Conservation (phyloP, 2,888 invertebrate species). For the Ceratothoa steindachneri region DNA sequence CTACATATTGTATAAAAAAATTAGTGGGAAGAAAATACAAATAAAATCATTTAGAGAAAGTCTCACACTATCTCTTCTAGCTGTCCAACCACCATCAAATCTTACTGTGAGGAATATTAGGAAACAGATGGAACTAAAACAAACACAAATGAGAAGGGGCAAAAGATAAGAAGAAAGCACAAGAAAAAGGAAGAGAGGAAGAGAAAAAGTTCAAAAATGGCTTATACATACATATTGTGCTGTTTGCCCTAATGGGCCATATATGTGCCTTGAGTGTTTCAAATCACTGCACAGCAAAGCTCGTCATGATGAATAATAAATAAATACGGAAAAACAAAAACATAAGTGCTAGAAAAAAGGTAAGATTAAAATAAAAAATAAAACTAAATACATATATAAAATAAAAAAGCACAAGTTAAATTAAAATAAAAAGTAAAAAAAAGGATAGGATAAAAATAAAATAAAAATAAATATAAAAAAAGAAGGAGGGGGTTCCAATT, state of each 20-base stretch:
- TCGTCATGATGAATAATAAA: too few species aligned
- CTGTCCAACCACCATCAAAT: neutral
- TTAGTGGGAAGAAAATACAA: neutral
- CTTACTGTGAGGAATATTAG: neutral
- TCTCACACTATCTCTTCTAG: neutral
- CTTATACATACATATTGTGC: neutral
- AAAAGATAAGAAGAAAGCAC: neutral
- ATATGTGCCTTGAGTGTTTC: neutral
- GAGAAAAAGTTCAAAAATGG: neutral
- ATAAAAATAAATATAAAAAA: too few species aligned
- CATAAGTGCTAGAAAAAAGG: too few species aligned
- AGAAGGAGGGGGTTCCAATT: too few species aligned
- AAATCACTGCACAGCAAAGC: neutral
- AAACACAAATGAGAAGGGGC: neutral
- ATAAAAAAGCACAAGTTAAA: too few species aligned
- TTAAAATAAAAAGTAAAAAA: too few species aligned
- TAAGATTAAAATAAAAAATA: too few species aligned
- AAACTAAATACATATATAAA: too few species aligned
- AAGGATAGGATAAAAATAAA: too few species aligned
- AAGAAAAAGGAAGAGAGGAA: constrained; percentile 1
- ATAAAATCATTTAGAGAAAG: neutral
- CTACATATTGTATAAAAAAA: neutral
- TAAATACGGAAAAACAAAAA: too few species aligned
- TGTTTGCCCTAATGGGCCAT: neutral
- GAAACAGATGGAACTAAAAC: neutral